A percentile compares a stretch with the other conserved stretches of the same genome.
These are phyloP conservation scores for Gobionotothen gibberifrons DNA, from an alignment of 2,797 vertebrate genomes.

Conservation along the genomic window DNA sequence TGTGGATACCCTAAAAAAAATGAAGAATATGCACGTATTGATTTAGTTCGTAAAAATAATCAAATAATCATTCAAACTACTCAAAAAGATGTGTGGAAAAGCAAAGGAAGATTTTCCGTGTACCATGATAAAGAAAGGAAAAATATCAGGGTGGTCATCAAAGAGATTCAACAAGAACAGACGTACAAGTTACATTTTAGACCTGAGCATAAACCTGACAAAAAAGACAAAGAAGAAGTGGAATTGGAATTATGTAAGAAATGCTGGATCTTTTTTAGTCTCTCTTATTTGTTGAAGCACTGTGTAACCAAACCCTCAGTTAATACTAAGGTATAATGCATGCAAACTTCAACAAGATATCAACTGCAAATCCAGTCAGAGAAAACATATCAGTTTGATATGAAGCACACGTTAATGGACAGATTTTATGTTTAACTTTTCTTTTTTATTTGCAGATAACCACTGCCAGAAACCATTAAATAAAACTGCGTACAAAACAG, in stretches of 20 bases:
- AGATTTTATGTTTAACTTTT: too few species aligned
- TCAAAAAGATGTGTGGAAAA: accelerated
- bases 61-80: accelerated
- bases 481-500: too few species aligned
- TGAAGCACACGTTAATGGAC: background rate
- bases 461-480: background rate
- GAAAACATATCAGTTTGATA: background rate
- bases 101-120: accelerated
- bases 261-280: background rate
- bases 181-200: too few species aligned
- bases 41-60: accelerated
- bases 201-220: too few species aligned
- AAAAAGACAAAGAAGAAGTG: background rate
- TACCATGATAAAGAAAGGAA: background rate
- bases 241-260: background rate
- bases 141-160: background rate
- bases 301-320: too few species aligned
- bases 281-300: background rate
- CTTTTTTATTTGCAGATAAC: too few species aligned
- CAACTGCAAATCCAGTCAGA: too few species aligned
- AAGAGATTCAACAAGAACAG: too few species aligned
- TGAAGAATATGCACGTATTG: accelerated
- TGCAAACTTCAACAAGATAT: too few species aligned
- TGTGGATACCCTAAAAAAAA: accelerated
- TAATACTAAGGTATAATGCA: too few species aligned